Evolutionary conservation across 2,888 invertebrate genomes (phyloP).

Genomic region (Gryllus longicercus): DNA sequence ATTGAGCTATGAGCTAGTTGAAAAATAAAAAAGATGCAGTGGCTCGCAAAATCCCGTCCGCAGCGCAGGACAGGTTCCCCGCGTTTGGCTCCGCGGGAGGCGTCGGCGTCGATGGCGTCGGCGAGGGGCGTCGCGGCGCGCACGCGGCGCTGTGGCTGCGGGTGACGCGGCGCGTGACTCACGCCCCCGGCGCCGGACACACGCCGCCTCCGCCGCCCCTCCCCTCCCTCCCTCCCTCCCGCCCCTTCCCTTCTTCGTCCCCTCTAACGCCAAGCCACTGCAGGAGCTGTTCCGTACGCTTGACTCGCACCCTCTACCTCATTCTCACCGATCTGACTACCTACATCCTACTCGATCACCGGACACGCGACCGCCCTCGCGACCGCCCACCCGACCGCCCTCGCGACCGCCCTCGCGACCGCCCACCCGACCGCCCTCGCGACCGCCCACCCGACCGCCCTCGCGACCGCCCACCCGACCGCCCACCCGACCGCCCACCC

Average conservation of each 20-base stretch:
- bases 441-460: too few species aligned
- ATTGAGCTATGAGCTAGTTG: too few species aligned
- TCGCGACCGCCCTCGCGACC: neutral
- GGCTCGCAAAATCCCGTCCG: too few species aligned
- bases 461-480: too few species aligned
- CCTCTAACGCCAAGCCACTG: neutral
- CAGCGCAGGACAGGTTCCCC: too few species aligned
- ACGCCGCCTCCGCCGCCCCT: neutral
- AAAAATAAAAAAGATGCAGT: too few species aligned
- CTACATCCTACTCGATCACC: neutral
- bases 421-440: neutral
- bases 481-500: too few species aligned
- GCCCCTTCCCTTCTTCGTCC: neutral
- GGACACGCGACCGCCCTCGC: neutral
- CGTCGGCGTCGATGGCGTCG: too few species aligned
- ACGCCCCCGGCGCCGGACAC: neutral
- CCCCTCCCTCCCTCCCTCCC: too few species aligned
- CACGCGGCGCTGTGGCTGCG: neutral
- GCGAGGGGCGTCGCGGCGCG: neutral
- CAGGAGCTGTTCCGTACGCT: too few species aligned
- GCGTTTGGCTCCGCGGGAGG: too few species aligned
- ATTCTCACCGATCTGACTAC: neutral
- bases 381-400: neutral
- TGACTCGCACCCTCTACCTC: neutral
- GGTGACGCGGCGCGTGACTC: neutral